A percentile compares a stretch with the other conserved stretches of the same genome.
Conservation (phyloP, 2,797 vertebrate species). For the Spinibarbus caldwelli region DNA sequence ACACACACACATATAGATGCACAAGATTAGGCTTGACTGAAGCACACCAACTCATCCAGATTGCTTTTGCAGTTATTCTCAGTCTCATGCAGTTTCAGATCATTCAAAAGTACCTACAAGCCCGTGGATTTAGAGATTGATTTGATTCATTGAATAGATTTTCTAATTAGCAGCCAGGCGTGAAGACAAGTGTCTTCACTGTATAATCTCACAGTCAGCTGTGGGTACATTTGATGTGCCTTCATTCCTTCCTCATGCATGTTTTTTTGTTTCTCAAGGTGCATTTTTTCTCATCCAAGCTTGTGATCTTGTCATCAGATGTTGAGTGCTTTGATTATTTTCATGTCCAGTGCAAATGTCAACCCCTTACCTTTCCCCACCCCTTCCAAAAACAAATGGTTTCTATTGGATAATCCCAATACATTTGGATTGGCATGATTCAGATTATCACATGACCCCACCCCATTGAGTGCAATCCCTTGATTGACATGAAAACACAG, state of each 20-base stretch:
- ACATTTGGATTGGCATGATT: conserved; percentile 47
- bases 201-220: conserved; percentile 65
- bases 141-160: conserved; percentile 37
- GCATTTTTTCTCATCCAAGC: conserved; percentile 75
- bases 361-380: conserved; percentile 53
- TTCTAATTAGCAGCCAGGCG: conserved; percentile 49
- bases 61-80: conserved; percentile 53
- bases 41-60: conserved; percentile 49
- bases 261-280: conserved; percentile 60
- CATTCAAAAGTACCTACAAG: conserved; percentile 85
- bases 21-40: conserved; percentile 15
- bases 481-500: conserved; percentile 95
- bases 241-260: conserved; percentile 64
- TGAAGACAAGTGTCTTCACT: conserved; percentile 33
- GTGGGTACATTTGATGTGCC: conserved; percentile 82
- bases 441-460: conserved; percentile 57
- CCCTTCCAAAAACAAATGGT: conserved; percentile 38
- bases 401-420: conserved; percentile 41
- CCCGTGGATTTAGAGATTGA: conserved; percentile 60
- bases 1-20: conserved; percentile 34
- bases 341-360: conserved; percentile 88
- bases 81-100: conserved; percentile 77
- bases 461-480: conserved; percentile 63
- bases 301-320: conserved; percentile 91
- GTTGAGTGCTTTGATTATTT: conserved; percentile 85